Percentiles rank a stretch among this genome's conserved stretches.
phyloP scores from a whole-genome alignment of 2,888 invertebrate species.

The Leucoma salicis region DNA sequence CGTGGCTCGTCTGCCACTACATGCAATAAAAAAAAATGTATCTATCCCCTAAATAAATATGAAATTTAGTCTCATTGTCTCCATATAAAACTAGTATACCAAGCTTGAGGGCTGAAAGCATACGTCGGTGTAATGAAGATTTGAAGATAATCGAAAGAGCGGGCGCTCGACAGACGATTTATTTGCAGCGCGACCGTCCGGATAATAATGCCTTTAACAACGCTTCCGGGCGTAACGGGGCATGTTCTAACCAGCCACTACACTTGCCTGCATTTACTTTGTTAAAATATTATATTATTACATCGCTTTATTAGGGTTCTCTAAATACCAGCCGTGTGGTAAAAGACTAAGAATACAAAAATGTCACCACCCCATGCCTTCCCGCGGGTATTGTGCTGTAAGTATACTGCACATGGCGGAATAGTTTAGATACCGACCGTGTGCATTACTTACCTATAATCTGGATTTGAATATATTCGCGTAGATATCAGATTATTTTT shows the following conservation, averaged over 20 bases:
- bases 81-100: slow-evolving; percentile 29
- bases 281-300: not conserved
- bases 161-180: slow-evolving; percentile 74
- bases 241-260: slow-evolving; percentile 17
- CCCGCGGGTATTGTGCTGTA: no score
- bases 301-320: no score
- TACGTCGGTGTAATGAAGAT: slow-evolving; percentile 80
- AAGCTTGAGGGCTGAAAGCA: slow-evolving; percentile 44
- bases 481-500: no score
- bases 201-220: slow-evolving; percentile 78
- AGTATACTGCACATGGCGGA: no score
- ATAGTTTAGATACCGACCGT: no score
- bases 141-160: slow-evolving; percentile 82
- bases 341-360: not conserved
- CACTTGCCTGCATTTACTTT: slow-evolving; percentile 19
- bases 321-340: not conserved
- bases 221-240: slow-evolving; percentile 54
- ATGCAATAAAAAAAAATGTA: no score
- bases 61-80: slow-evolving; percentile 3
- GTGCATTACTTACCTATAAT: no score
- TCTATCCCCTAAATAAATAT: not conserved
- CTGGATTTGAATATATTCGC: no score
- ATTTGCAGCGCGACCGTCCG: slow-evolving; percentile 79
- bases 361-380: no score
- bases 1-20: no score